A percentile compares a stretch with the other conserved stretches of the same genome.
These are phyloP conservation scores for Coleophora flavipennella DNA, from an alignment of 2,888 invertebrate species.

Conservation along the genomic window DNA sequence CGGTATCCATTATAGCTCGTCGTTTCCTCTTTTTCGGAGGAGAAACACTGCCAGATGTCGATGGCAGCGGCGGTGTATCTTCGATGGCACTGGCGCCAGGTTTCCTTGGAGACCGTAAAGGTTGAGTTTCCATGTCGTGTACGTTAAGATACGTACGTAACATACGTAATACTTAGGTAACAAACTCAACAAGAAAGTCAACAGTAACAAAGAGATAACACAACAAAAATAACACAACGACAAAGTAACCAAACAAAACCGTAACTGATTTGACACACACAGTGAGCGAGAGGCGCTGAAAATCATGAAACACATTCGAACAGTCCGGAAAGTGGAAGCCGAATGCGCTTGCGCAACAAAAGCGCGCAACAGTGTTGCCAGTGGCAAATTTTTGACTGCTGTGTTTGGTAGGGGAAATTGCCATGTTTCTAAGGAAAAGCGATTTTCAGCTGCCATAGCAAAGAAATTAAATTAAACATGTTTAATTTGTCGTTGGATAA, in stretches of 20 bases:
- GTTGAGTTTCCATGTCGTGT: background rate
- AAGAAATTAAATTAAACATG: too few species aligned
- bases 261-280: background rate
- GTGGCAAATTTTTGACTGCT: too few species aligned
- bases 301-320: background rate
- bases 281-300: background rate
- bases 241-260: too few species aligned
- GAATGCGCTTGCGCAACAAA: background rate
- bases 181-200: background rate
- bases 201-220: background rate
- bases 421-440: too few species aligned
- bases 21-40: conserved; percentile 1
- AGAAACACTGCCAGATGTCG: background rate
- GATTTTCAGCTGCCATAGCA: too few species aligned
- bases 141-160: too few species aligned
- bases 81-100: background rate
- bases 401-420: too few species aligned
- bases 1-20: background rate
- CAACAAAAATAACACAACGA: too few species aligned
- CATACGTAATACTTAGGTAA: too few species aligned
- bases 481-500: too few species aligned
- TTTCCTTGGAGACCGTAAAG: too few species aligned
- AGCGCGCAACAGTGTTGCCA: too few species aligned
- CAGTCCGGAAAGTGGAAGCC: background rate
- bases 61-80: background rate